A percentile compares a stretch with the other conserved stretches of the same genome.
Evolutionary conservation across 2,797 vertebrate species (phyloP).

Genomic region (Danio aesculapii): DNA sequence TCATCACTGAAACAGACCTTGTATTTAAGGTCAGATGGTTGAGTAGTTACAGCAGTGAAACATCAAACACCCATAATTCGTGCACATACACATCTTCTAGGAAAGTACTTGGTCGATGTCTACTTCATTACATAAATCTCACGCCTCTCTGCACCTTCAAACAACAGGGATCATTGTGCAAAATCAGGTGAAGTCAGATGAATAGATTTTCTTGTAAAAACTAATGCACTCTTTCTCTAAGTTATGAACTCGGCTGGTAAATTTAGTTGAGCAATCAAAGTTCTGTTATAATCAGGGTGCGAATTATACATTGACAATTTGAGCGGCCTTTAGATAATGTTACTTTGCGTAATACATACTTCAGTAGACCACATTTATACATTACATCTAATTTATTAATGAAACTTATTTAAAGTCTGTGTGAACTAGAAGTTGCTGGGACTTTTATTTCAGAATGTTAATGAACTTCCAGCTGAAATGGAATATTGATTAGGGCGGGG

Average conservation of each 20-base stretch:
- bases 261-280: background rate
- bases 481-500: too few relatives aligned
- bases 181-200: background rate
- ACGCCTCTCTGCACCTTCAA: background rate
- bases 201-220: background rate
- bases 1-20: conserved; percentile 26
- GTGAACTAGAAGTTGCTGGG: too few relatives aligned
- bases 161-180: background rate
- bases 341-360: too few relatives aligned
- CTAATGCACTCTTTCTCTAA: background rate
- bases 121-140: background rate
- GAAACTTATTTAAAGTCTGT: too few relatives aligned
- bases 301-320: too few relatives aligned
- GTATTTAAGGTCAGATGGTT: background rate
- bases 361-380: too few relatives aligned
- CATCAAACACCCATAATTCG: conserved; percentile 19
- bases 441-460: too few relatives aligned
- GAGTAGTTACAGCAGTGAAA: background rate
- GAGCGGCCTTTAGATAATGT: too few relatives aligned
- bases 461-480: too few relatives aligned
- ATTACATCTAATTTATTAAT: too few relatives aligned
- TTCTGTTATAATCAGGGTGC: too few relatives aligned
- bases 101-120: background rate
- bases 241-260: background rate
- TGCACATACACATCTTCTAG: background rate